Evolutionary conservation across 64 coral and sea anemone genomes (phyloP).

Genomic region (Montipora efflorescens): DNA sequence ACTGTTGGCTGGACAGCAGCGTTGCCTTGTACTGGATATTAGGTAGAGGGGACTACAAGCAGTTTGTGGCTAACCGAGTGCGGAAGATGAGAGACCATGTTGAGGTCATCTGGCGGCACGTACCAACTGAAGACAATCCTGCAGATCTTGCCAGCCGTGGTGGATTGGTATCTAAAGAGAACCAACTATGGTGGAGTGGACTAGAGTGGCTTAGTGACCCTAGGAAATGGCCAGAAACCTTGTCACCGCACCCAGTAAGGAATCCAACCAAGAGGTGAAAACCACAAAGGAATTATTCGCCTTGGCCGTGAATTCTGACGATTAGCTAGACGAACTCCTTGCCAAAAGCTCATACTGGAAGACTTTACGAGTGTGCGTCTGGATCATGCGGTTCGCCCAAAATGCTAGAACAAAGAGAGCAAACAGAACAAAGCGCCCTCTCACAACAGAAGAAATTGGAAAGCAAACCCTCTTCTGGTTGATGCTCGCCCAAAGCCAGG

Average conservation of each 20-base stretch:
- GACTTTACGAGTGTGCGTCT: slow-evolving; percentile 12
- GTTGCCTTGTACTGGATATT: slow-evolving; percentile 74
- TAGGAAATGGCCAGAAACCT: slow-evolving; percentile 27
- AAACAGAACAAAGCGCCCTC: too few species aligned
- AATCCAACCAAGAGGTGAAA: slow-evolving; percentile 46
- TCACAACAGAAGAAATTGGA: slow-evolving; percentile 60
- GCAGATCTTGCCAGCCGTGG: slow-evolving; percentile 74
- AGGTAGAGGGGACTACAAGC: slow-evolving; percentile 49
- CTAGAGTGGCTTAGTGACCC: slow-evolving; percentile 30
- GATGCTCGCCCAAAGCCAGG: slow-evolving; percentile 15
- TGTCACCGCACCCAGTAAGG: background rate
- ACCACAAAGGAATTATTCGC: slow-evolving; percentile 21
- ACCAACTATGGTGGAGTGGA: slow-evolving; percentile 31
- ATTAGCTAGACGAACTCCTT: slow-evolving; percentile 1
- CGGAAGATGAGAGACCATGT: slow-evolving; percentile 45
- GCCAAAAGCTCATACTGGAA: slow-evolving; percentile 15
- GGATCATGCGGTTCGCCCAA: slow-evolving; percentile 25
- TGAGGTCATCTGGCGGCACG: slow-evolving; percentile 62
- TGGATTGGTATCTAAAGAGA: slow-evolving; percentile 25
- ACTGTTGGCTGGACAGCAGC: slow-evolving; percentile 76
- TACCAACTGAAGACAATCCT: slow-evolving; percentile 55
- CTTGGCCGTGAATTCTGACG: background rate
- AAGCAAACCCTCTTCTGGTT: slow-evolving; percentile 38
- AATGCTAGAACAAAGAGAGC: background rate
- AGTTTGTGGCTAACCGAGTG: slow-evolving; percentile 81